Evolutionary conservation across 2,797 vertebrate genomes (phyloP), one percentile per base, ranked within the genome.

Genomic region (Macropus fuliginosus): DNA sequence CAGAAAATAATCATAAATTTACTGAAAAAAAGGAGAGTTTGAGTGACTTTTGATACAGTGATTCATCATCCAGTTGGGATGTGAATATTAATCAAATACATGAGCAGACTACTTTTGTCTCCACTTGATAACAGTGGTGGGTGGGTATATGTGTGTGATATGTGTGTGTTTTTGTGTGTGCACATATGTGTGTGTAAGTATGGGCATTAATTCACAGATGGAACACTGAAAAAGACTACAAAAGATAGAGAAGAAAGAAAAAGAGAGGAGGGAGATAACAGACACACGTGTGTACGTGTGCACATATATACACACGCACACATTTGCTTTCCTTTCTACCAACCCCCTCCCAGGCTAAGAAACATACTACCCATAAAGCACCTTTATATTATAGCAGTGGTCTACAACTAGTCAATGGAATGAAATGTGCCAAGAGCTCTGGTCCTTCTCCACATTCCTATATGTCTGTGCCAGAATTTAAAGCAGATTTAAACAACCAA

Each of bases 321-420:
- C 92, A 94, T 91, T 93, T 87, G 93, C 40, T 94, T 94, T 93
- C 95, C 94, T 92, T 92, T 95, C 93, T 59, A 96, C 94, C 93
- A 90, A 59, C 93, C 92, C 59, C 31, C 95, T 94, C 94, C 91
- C 12, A 0, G 34, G 90, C 54, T 56, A 89, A 89, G 89, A 12
- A 13, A 91, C 9, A 56, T 5, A 90, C 66, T 97, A 31, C 59
- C 89, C 55, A 62, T n/a, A 56, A 56, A 54, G 40, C 92, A 96
- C 94, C 93, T 5, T 54, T 34, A 74, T 92, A 55, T 34, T 91
- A 93, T 46, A 96, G 29, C 94, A 92, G 93, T 95, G 91, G 18
- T 11, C 52, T 50, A 40, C 91, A 94, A 92, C 34, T 81, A 95
- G 62, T 0, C n/a, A 93, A 87, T 93, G 27, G 94, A 93, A 95